A percentile compares a stretch with the other conserved stretches of the same genome.
phyloP scores from a whole-genome alignment of 1,140 invertebrate genomes.

The Eupeodes corollae region DNA sequence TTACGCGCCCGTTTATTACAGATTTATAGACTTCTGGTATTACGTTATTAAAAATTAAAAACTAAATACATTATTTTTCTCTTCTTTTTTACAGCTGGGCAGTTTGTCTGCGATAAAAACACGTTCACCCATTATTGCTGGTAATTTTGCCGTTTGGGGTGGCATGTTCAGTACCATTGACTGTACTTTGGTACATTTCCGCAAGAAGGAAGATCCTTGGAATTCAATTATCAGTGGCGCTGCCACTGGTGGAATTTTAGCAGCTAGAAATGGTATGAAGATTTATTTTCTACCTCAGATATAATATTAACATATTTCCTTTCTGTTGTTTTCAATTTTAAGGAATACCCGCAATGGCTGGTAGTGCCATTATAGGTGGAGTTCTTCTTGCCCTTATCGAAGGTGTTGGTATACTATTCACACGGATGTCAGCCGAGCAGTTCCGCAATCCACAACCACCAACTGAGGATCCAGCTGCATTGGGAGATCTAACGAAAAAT shows the following conservation, averaged over 20 bases:
- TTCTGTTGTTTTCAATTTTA: background rate
- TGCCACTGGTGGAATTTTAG: conserved; percentile 86
- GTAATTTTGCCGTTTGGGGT: conserved; percentile 89
- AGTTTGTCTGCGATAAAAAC: conserved; percentile 79
- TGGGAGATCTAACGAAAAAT: too few relatives aligned
- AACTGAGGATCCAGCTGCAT: conserved; percentile 50
- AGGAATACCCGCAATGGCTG: conserved; percentile 69
- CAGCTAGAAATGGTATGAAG: conserved; percentile 86
- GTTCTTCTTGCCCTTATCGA: conserved; percentile 91
- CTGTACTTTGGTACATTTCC: conserved; percentile 84
- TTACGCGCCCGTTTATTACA: too few relatives aligned
- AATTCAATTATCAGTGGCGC: conserved; percentile 96
- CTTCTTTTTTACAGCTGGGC: conserved; percentile 43
- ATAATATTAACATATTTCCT: background rate
- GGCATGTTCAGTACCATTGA: conserved; percentile 96
- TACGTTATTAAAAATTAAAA: too few relatives aligned
- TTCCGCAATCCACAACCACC: conserved; percentile 67
- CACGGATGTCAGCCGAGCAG: conserved; percentile 76
- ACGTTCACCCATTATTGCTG: conserved; percentile 82
- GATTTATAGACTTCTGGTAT: too few relatives aligned
- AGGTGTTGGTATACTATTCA: conserved; percentile 89
- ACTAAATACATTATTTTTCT: too few relatives aligned
- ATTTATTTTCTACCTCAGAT: too few relatives aligned
- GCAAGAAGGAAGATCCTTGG: conserved; percentile 97
- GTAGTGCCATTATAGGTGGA: conserved; percentile 89